A percentile compares a stretch with the other conserved stretches of the same genome.
Conservation (phyloP, 2,113 vertebrate genomes). For the Ornithorhynchus anatinus region DNA sequence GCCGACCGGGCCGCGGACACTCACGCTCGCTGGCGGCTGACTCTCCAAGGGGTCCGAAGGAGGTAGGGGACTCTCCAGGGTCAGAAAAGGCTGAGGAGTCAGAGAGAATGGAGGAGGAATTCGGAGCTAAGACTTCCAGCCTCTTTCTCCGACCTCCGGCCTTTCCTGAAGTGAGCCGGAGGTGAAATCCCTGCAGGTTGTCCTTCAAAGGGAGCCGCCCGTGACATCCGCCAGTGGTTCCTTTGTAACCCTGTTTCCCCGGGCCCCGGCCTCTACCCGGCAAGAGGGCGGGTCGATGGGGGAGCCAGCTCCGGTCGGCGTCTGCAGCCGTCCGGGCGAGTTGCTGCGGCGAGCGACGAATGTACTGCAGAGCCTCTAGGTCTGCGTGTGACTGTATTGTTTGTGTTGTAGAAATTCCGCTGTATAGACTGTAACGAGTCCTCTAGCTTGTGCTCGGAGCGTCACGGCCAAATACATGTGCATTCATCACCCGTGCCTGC, state of each 20-base stretch:
- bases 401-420: neutral
- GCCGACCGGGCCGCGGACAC: rapidly evolving
- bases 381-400: constrained; percentile 2
- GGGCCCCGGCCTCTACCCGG: neutral
- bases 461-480: constrained; percentile 63
- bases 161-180: neutral
- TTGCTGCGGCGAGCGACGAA: neutral
- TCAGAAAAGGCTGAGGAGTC: rapidly evolving
- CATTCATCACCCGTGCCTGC: neutral
- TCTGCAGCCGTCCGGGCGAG: neutral
- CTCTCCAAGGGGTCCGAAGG: rapidly evolving
- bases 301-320: neutral
- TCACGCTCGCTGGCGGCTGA: neutral
- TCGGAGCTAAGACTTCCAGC: neutral
- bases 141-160: neutral
- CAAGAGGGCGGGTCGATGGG: neutral
- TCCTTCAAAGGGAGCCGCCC: neutral
- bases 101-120: neutral
- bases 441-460: constrained; percentile 41
- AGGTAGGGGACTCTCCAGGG: neutral
- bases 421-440: neutral
- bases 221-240: neutral
- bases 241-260: neutral
- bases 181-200: neutral
- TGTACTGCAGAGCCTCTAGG: neutral